Base-by-base conservation (phyloP, 2,113 vertebrate species). In the Vulpes vulpes region DNA sequence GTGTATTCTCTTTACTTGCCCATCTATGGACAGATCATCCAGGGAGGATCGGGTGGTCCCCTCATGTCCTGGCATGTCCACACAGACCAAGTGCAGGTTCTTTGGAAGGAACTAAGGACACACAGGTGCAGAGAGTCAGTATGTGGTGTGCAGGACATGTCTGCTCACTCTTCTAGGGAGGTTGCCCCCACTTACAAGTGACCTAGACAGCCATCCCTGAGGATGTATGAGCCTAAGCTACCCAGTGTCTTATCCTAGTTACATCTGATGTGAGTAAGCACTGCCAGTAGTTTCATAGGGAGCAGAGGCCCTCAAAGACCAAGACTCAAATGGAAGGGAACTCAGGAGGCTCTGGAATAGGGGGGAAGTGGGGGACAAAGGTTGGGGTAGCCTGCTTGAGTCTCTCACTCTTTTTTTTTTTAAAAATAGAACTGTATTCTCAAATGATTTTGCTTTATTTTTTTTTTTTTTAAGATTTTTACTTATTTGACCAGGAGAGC, bases 41-140 rank as follows among this genome's bases (percentile, higher is more conserved):
- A 98, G 94, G 16, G 99, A 98, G 0, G 99, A 99, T 49, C 99
- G 99, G 11, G 99, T 99, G 0, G 99, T 99, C 4, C 99, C 99
- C 89, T 99, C 99, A 0, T 99, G 99, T 49, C 99, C 99, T 0
- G 99, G 99, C 99, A 99, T 99, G 98, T 99, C 99, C 86, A 99
- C 99, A 1, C 99, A 99, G 87, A 99, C 97, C 98, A 99, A 96
- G 83, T 99, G 99, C 89, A 99, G 97, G 94, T 99, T 99, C 97
- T 98, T 99, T 0, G 99, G 99, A 79, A 99, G 98, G 96, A 99
- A 99, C 99, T 99, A 97, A 80, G 84, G 86, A 98, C 60, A 96
- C 32, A 98, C 43, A 98, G 22, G 32, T 32, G 76, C 35, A 76
- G 5, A 91, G 3, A 95, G 86, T 97, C 88, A 97, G 94, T 7